Evolutionary conservation across 2,888 invertebrate genomes (phyloP), one percentile per base, ranked within the genome.

Genomic region (Stenodera caucasica): DNA sequence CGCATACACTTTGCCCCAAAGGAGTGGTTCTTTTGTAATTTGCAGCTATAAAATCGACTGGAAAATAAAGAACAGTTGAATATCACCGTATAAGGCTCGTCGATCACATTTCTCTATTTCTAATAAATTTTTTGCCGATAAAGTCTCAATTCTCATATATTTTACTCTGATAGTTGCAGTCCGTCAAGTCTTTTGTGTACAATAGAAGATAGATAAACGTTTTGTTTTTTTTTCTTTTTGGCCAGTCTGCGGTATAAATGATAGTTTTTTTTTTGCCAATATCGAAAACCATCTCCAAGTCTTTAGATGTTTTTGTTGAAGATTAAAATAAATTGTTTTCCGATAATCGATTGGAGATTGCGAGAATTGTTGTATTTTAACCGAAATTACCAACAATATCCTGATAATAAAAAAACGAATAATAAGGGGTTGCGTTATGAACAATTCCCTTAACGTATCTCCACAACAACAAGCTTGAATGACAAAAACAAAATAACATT

Each of bases 1-100:
- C n/a, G 7, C 18, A 18, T 26, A 29, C 33, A 53, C n/a, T 14
- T 53, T 53, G 9, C 2, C 57, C 53, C 63, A 56, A 60, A 50
- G 57, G 59, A 57, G 59, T 45, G 30, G 55, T 57, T 63, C 53
- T 14, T 29, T 33, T 45, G 59, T 63, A 59, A 63, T 63, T 63
- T 59, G 63, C 59, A 52, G 33, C 57, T 53, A 29, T 50, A 35
- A 6, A 49, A 62, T 49, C 32, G 53, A 51, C 50, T 9, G 58
- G 64, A 64, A 54, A 57, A 57, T 53, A 53, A 40, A 37, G 14
- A 53, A 56, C 45, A 7, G 18, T 30, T 55, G 57, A 61, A 54
- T 61, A 61, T 57, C 53, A 57, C 37, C 37, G 37, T 37, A 37
- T 37, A 37, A 2, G 14, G 37, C 15, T 15, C 15, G 18, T 40